Evolutionary conservation across 2,888 invertebrate genomes (phyloP).

Genomic region (Fabriciana adippe): DNA sequence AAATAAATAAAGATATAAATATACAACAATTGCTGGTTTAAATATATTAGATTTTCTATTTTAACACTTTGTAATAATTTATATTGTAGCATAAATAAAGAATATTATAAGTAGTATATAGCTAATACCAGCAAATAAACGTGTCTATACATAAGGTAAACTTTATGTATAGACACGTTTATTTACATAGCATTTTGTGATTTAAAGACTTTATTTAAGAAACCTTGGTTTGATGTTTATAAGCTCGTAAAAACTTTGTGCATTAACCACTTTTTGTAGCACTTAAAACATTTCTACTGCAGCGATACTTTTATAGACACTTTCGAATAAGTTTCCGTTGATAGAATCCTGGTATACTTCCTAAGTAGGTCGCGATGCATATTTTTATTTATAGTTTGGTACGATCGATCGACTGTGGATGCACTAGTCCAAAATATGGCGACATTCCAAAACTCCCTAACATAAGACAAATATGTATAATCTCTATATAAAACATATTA

Average conservation of each 20-base stretch:
- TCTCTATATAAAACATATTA: not conserved
- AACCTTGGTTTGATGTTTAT: not conserved
- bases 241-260: not conserved
- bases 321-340: constrained; percentile 36
- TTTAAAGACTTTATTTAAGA: too few species aligned
- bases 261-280: not conserved
- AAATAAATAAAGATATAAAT: too few species aligned
- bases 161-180: too few species aligned
- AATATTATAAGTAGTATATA: too few species aligned
- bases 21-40: too few species aligned
- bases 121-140: too few species aligned
- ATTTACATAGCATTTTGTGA: too few species aligned
- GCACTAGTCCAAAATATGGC: constrained; percentile 53
- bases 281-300: constrained; percentile 16
- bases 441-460: constrained; percentile 33
- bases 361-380: constrained; percentile 52
- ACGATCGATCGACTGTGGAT: constrained; percentile 57
- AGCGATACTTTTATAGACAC: constrained; percentile 30
- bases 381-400: constrained; percentile 51
- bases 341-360: constrained; percentile 45
- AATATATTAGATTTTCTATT: too few species aligned
- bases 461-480: not conserved
- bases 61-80: too few species aligned
- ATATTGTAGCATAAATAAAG: not conserved
- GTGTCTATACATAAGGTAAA: too few species aligned